Evolutionary conservation across 2,113 vertebrate species (phyloP).

Genomic region (Tonatia bakeri): DNA sequence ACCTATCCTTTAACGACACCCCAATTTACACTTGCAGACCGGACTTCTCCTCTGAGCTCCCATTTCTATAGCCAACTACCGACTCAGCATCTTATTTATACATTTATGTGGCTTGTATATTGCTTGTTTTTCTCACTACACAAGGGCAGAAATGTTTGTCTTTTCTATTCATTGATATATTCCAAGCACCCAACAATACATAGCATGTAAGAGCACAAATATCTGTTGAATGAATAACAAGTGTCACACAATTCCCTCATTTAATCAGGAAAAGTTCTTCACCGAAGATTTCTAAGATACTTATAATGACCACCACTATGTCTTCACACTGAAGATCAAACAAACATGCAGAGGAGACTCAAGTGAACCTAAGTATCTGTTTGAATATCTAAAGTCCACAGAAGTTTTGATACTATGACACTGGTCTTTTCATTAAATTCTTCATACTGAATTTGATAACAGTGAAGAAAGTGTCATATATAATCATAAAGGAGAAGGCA

Average conservation of each 20-base stretch:
- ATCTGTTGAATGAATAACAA: not conserved
- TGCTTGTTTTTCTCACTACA: not conserved
- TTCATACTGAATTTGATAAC: not conserved
- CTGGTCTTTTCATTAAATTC: not conserved
- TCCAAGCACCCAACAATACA: not conserved
- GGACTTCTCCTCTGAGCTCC: not conserved
- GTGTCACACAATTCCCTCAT: not conserved
- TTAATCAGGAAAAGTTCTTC: not conserved
- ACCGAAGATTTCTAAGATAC: not conserved
- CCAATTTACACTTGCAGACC: not conserved
- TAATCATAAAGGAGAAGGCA: not conserved
- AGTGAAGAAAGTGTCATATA: not conserved
- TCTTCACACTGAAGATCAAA: conserved; percentile 12
- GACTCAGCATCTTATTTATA: not conserved
- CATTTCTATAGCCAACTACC: not conserved
- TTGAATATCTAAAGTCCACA: not conserved
- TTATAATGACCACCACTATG: not conserved
- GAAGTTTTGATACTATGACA: not conserved
- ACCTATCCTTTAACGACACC: not conserved
- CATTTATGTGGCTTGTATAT: not conserved
- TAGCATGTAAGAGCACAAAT: not conserved
- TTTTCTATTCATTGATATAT: not conserved
- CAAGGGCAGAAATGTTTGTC: not conserved
- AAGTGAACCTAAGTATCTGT: not conserved
- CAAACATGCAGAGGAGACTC: not conserved